phyloP scores from a whole-genome alignment of 2,113 vertebrate species.

The Halcyon malimbica region DNA sequence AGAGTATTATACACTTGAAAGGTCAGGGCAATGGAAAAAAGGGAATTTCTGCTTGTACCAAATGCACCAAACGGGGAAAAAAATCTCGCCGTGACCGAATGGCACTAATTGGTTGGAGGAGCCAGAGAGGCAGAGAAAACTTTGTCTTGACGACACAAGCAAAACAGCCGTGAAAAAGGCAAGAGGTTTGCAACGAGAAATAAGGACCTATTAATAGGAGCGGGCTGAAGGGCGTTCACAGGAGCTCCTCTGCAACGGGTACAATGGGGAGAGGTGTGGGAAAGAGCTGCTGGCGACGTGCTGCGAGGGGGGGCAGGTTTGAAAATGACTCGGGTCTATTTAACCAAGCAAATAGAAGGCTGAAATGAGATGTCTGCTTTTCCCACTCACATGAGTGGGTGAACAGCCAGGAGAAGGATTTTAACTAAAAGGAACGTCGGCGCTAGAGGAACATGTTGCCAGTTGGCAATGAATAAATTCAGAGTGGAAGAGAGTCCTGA shows the following conservation, averaged over 20 bases:
- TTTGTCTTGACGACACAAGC: accelerated
- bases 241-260: not conserved
- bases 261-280: not conserved
- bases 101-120: not conserved
- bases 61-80: accelerated
- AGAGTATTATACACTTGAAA: not conserved
- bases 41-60: accelerated
- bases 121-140: not conserved
- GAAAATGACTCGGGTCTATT: not conserved
- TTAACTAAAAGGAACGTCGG: not conserved
- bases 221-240: not conserved
- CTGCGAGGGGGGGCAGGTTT: not conserved
- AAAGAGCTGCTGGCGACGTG: not conserved
- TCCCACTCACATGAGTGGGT: not conserved
- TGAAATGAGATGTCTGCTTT: not conserved
- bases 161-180: not conserved
- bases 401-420: not conserved
- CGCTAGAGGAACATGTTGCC: not conserved
- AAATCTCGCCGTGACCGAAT: accelerated
- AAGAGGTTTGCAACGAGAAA: not conserved
- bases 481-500: not conserved
- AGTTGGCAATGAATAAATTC: not conserved
- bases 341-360: not conserved
- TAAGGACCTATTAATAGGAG: not conserved
- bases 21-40: not conserved